Evolutionary conservation across 2,888 invertebrate genomes (phyloP), one percentile per base, ranked within the genome.

Genomic region (Listrodromus nycthemerus): DNA sequence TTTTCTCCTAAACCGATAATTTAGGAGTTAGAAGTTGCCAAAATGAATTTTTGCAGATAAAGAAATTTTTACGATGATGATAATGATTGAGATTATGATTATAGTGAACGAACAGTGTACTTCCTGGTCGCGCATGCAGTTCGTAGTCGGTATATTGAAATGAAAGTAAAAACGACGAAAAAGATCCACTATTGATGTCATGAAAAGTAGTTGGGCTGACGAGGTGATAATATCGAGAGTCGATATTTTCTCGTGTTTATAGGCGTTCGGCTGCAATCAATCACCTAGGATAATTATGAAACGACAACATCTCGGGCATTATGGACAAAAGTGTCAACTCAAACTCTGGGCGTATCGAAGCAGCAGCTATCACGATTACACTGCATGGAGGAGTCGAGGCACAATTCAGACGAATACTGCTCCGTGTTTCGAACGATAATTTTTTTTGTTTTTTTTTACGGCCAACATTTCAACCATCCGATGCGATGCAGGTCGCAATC

Each of bases 111-210:
- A 58, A 27, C 27, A 30, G 30, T 30, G 27, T 30, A 24, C 27
- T 58, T 58, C 30, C n/a, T 58, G 16, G 16, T 58, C 13, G 58
- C 58, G 16, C 4, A 27, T 16, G 0, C 3, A 58, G 6, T 27
- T 58, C 58, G n/a, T 6, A 16, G 27, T 58, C 16, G 24, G 13
- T 16, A 24, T n/a, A 13, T 58, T 27, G 16, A 16, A 16, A 58
- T 58, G 71, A 71, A 58, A 58, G 71, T 71, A 58, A 71, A 71
- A 45, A 85, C 75, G 37, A 85, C 52, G 69, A 27, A 63, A 86
- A 76, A 81, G 86, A 8, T 8, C n/a, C n/a, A n/a, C n/a, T n/a
- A n/a, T 21, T 10, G 65, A 77, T 65, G n/a, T n/a, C n/a, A n/a
- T n/a, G n/a, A 66, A 84, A 76, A 58, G 70, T 48, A 48, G 83